These are phyloP conservation scores for Drosophila sproati DNA, from an alignment of 1,140 invertebrate species.

Conservation along the genomic window DNA sequence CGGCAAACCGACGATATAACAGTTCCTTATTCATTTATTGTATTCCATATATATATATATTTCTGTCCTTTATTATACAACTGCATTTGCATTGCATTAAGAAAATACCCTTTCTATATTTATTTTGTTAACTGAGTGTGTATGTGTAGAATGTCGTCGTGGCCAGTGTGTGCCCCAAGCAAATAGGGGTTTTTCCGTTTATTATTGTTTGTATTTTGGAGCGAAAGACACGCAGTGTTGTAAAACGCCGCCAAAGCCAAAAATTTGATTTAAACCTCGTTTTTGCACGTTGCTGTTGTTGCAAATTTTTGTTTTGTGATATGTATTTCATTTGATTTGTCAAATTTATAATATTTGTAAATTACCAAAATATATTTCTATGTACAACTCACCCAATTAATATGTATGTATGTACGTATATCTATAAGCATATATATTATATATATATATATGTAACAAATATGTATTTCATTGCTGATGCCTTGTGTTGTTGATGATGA, in stretches of 20 bases:
- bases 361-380: conserved; percentile 32
- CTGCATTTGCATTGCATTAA: background rate
- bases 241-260: background rate
- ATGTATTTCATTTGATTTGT: conserved; percentile 13
- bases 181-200: background rate
- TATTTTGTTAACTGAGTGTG: background rate
- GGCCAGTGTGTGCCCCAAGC: conserved; percentile 13
- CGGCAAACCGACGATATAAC: background rate
- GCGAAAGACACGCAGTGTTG: conserved; percentile 4
- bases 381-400: conserved; percentile 16
- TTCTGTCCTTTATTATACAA: conserved; percentile 1
- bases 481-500: conserved; percentile 80
- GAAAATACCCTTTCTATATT: background rate
- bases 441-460: conserved; percentile 21
- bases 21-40: background rate
- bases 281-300: conserved; percentile 79
- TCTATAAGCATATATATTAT: conserved; percentile 20
- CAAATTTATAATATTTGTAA: conserved; percentile 15
- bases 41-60: background rate
- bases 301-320: conserved; percentile 39
- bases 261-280: conserved; percentile 43
- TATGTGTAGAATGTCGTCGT: conserved; percentile 15
- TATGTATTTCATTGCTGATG: conserved; percentile 66
- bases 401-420: conserved; percentile 30
- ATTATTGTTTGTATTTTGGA: conserved; percentile 13